phyloP scores from a whole-genome alignment of 2,113 vertebrate genomes.

The Syngnathus scovelli region DNA sequence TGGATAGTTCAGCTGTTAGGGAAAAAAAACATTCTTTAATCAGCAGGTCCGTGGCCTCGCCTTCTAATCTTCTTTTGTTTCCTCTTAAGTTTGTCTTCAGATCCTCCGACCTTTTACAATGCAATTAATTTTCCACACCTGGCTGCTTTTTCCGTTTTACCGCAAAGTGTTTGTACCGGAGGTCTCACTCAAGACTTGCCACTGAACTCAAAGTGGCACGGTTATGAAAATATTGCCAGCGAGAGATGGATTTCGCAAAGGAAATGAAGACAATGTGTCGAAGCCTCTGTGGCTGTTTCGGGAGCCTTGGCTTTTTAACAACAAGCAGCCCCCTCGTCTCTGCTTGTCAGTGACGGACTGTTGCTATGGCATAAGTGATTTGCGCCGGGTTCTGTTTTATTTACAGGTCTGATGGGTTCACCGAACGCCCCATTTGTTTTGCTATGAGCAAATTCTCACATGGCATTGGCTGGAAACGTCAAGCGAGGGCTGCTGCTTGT shows the following conservation, averaged over 20 bases:
- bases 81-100: slow-evolving; percentile 46
- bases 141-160: slow-evolving; percentile 35
- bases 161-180: slow-evolving; percentile 69
- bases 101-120: slow-evolving; percentile 49
- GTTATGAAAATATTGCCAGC: slow-evolving; percentile 76
- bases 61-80: slow-evolving; percentile 59
- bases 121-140: slow-evolving; percentile 64
- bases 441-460: slow-evolving; percentile 4
- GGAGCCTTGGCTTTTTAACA: slow-evolving; percentile 54
- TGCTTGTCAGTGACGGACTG: slow-evolving; percentile 55
- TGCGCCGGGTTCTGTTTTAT: slow-evolving; percentile 51
- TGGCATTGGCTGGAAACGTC: slow-evolving; percentile 34
- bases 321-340: slow-evolving; percentile 52
- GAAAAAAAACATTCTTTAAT: slow-evolving; percentile 45
- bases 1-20: slow-evolving; percentile 29
- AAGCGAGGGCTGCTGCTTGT: slow-evolving; percentile 22
- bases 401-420: slow-evolving; percentile 61
- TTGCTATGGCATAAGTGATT: slow-evolving; percentile 45
- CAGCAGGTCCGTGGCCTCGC: slow-evolving; percentile 37
- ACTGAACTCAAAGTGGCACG: slow-evolving; percentile 67
- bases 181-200: slow-evolving; percentile 71
- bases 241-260: slow-evolving; percentile 67
- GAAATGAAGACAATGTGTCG: slow-evolving; percentile 70
- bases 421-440: slow-evolving; percentile 67
- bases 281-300: slow-evolving; percentile 50